Percentiles rank a stretch among this genome's conserved stretches.
These are phyloP conservation scores for Mallateleia sp. DNA, from an alignment of 2,888 invertebrate genomes.

Conservation along the genomic window DNA sequence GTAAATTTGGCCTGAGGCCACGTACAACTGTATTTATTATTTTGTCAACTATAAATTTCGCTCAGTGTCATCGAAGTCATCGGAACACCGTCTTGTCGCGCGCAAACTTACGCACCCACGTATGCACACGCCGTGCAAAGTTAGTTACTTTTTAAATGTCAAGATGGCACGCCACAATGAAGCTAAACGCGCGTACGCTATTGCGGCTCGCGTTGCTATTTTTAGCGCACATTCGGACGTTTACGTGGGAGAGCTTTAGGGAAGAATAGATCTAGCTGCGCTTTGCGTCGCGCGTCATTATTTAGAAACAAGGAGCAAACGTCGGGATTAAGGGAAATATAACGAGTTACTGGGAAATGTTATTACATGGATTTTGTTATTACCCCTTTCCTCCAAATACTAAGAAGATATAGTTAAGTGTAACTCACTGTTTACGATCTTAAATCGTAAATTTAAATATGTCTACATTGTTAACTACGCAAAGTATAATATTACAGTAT, in stretches of 20 bases:
- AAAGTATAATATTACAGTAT: no score
- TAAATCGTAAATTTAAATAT: no score
- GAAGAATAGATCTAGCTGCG: conserved; percentile 28
- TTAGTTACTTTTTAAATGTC: conserved; percentile 50
- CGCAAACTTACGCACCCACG: not conserved
- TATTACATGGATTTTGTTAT: no score
- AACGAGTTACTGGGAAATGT: no score
- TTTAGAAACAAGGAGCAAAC: no score
- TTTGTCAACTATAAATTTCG: conserved; percentile 53
- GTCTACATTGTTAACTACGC: no score
- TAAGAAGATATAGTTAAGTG: no score
- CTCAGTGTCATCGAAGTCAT: conserved; percentile 50
- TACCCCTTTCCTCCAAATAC: no score
- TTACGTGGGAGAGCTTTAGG: conserved; percentile 53
- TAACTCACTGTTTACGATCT: no score
- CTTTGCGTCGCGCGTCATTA: conserved; percentile 18
- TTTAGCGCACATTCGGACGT: conserved; percentile 20
- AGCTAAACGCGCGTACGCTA: conserved; percentile 29
- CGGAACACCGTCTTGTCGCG: conserved; percentile 9
- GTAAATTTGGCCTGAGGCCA: conserved; percentile 59
- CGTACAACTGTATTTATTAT: conserved; percentile 51
- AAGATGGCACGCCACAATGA: conserved; percentile 25
- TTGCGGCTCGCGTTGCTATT: conserved; percentile 1
- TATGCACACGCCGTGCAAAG: not conserved
- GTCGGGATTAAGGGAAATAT: no score